phyloP scores from a whole-genome alignment of 2,113 vertebrate species.

The Scytalopus superciliaris region DNA sequence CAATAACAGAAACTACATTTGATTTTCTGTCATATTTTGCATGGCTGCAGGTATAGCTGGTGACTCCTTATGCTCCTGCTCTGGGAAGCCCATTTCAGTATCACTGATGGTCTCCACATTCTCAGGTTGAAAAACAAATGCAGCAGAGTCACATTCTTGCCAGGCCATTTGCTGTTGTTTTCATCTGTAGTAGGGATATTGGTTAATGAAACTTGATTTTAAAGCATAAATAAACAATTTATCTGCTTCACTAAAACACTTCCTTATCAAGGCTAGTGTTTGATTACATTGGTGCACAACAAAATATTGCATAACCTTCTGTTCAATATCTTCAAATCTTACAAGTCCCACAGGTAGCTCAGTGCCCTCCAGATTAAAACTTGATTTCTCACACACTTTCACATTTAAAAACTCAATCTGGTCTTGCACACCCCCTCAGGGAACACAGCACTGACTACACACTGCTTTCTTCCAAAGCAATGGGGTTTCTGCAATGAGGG shows the following conservation, averaged over 20 bases:
- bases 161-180: neutral
- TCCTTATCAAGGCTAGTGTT: neutral
- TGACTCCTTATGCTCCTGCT: neutral
- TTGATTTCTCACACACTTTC: neutral
- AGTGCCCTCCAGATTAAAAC: neutral
- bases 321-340: neutral
- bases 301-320: neutral
- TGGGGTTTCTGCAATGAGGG: neutral
- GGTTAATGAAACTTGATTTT: neutral
- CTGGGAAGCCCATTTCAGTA: neutral
- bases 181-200: neutral
- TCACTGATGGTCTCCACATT: neutral
- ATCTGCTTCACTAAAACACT: neutral
- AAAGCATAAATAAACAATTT: neutral
- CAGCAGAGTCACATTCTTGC: neutral
- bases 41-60: neutral
- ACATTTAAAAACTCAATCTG: neutral
- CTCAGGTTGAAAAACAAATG: neutral
- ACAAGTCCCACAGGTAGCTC: neutral
- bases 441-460: neutral
- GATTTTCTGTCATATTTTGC: neutral
- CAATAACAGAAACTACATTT: neutral
- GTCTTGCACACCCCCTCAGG: neutral
- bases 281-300: neutral
- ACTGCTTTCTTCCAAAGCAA: neutral